Conservation (phyloP, 92 coral and sea anemone genomes). For the Heteractis magnifica region DNA sequence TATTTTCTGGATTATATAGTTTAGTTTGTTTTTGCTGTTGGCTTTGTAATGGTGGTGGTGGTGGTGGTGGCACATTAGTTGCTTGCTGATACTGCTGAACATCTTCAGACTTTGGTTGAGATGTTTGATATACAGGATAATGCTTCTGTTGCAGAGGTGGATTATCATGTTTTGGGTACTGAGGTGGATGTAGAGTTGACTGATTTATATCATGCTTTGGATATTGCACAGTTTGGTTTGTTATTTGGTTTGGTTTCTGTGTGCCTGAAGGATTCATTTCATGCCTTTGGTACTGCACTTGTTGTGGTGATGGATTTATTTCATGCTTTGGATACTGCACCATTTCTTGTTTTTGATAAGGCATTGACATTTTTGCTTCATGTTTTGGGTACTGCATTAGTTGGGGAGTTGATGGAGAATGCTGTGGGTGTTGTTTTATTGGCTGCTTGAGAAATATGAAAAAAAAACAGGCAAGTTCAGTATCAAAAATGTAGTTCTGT, state of each 20-base stretch:
- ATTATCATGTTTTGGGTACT: neutral
- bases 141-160: constrained; percentile 5
- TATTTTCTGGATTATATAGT: constrained; percentile 6
- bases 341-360: neutral
- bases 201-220: constrained; percentile 16
- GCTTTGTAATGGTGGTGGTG: constrained; percentile 10
- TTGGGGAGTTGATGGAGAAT: constrained; percentile 9
- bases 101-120: constrained; percentile 31
- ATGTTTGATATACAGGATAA: constrained; percentile 8
- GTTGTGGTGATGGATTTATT: neutral
- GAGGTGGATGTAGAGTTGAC: constrained; percentile 9
- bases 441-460: neutral
- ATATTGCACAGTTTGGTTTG: neutral
- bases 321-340: neutral
- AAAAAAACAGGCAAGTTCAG: neutral
- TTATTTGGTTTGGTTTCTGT: constrained; percentile 5
- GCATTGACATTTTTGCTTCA: neutral
- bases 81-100: constrained; percentile 7
- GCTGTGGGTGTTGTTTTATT: constrained; percentile 15
- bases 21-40: constrained; percentile 28
- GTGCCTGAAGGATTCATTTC: neutral
- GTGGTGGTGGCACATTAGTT: constrained; percentile 13
- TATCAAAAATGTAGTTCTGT: neutral
- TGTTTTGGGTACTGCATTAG: constrained; percentile 13
- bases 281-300: neutral